phyloP scores from a whole-genome alignment of 2,888 invertebrate species.

The Globia sparganii region DNA sequence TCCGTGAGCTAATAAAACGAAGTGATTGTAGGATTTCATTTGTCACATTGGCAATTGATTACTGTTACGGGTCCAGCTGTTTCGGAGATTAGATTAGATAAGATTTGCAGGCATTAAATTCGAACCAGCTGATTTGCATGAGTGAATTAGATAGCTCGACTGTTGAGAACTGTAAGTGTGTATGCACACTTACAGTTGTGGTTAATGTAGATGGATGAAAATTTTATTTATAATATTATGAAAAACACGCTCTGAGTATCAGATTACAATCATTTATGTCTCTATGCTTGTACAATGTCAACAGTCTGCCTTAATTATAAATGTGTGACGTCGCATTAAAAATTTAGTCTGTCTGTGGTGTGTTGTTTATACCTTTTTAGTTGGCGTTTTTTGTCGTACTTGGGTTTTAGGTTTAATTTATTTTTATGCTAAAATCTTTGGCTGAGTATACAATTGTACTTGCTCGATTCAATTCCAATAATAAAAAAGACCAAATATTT shows the following conservation, averaged over 20 bases:
- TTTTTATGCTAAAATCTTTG: background rate
- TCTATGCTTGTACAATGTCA: conserved; percentile 10
- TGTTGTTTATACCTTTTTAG: too few relatives aligned
- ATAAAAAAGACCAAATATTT: background rate
- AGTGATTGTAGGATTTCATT: conserved; percentile 41
- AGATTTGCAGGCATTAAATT: conserved; percentile 37
- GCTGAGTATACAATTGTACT: background rate
- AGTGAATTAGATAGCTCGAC: conserved; percentile 19
- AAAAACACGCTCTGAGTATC: background rate
- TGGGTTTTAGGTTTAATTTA: too few relatives aligned
- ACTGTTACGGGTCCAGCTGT: conserved; percentile 50
- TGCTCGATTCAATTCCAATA: background rate
- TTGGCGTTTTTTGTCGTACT: too few relatives aligned
- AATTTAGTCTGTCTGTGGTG: too few relatives aligned
- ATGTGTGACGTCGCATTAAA: too few relatives aligned
- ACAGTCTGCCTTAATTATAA: conserved; percentile 29
- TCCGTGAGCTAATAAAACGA: conserved; percentile 42
- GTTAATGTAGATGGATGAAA: background rate
- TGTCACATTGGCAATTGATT: conserved; percentile 47
- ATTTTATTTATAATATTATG: too few relatives aligned
- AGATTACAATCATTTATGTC: conserved; percentile 27
- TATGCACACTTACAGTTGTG: too few relatives aligned
- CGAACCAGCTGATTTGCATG: conserved; percentile 33
- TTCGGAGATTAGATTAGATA: conserved; percentile 52
- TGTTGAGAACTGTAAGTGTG: conserved; percentile 16